These are phyloP conservation scores for Pangasianodon gigas DNA, from an alignment of 2,113 vertebrate species.

Conservation along the genomic window DNA sequence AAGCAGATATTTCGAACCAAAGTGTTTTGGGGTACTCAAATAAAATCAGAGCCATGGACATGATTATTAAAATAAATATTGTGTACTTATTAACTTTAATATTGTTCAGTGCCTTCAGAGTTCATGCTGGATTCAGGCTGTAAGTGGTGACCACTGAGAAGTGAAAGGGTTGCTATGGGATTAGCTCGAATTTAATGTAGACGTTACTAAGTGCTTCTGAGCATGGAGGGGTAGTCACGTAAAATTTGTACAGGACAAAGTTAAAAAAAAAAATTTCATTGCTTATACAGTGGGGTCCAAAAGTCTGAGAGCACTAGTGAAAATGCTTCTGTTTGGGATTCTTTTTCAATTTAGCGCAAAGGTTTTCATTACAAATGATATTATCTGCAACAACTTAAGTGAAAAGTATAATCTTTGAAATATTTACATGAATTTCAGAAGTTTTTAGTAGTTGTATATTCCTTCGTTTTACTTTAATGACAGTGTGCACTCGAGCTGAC, in stretches of 20 bases:
- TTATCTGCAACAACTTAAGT: too few species aligned
- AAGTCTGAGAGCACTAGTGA: background rate
- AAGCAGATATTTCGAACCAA: background rate
- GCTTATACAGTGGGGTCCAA: background rate
- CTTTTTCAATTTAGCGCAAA: too few species aligned
- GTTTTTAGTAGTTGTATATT: too few species aligned
- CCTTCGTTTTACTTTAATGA: too few species aligned
- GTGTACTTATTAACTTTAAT: background rate
- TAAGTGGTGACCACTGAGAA: background rate
- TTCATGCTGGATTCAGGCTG: background rate
- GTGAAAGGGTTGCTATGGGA: background rate
- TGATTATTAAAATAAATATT: background rate
- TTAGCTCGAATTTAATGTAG: background rate
- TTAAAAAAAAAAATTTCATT: background rate
- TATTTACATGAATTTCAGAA: too few species aligned
- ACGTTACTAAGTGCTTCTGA: background rate
- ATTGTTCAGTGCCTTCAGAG: background rate
- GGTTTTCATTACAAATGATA: too few species aligned
- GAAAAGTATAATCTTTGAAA: too few species aligned
- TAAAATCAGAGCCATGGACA: background rate
- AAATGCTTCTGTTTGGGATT: background rate
- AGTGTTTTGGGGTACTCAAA: background rate
- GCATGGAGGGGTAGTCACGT: background rate
- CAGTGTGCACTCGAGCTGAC: too few species aligned
- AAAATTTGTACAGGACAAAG: background rate